phyloP scores from a whole-genome alignment of 2,113 vertebrate species.

The Carassius auratus region DNA sequence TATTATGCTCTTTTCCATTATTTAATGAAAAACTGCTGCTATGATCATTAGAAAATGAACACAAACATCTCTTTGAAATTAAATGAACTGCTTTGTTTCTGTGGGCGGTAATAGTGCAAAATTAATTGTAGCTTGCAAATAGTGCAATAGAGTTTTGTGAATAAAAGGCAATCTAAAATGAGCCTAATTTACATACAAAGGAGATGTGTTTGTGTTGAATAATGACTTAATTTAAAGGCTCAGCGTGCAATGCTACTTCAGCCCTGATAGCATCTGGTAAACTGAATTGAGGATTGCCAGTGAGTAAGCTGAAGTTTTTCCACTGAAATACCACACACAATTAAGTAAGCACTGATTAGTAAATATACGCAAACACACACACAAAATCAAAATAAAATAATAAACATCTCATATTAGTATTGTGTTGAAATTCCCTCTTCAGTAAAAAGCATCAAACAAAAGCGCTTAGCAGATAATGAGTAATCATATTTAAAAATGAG shows the following conservation, averaged over 20 bases:
- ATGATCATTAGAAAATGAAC: constrained; percentile 21
- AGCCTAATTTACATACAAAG: constrained; percentile 20
- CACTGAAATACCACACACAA: background rate
- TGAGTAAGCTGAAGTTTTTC: background rate
- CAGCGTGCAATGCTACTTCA: background rate
- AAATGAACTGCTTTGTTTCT: constrained; percentile 2
- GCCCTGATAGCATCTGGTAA: background rate
- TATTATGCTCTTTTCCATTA: constrained; percentile 13
- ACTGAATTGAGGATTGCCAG: background rate
- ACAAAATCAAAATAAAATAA: no score
- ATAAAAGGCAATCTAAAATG: background rate
- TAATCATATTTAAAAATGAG: constrained; percentile 66
- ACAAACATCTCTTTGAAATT: constrained; percentile 18
- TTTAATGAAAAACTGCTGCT: constrained; percentile 14
- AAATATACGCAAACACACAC: no score
- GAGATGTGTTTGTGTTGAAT: background rate
- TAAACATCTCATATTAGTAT: background rate
- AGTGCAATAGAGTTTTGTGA: background rate
- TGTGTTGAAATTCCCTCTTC: background rate
- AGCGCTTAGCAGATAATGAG: constrained; percentile 63
- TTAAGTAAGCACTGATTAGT: background rate
- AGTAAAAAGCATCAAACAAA: constrained; percentile 4
- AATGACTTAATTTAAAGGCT: constrained; percentile 24
- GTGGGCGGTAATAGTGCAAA: background rate
- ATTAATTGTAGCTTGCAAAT: background rate